Percentiles rank a stretch among this genome's conserved stretches.
phyloP scores from a whole-genome alignment of 2,888 invertebrate species.

The Synergus umbraculus region DNA sequence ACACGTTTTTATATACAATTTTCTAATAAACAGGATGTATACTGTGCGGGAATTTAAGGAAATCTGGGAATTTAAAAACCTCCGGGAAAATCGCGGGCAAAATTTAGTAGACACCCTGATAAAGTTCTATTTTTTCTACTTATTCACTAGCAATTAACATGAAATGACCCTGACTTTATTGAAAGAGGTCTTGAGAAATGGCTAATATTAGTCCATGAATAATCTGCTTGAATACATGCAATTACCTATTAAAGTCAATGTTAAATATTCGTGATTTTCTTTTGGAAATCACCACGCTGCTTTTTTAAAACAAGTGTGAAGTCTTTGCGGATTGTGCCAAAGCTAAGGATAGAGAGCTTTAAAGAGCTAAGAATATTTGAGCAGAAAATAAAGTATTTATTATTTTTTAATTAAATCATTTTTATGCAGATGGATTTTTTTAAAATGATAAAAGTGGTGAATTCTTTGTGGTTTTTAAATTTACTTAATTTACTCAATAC shows the following conservation, averaged over 20 bases:
- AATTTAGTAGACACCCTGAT: too few relatives aligned
- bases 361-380: background rate
- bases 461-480: conserved; percentile 21
- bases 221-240: background rate
- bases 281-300: background rate
- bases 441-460: conserved; percentile 21
- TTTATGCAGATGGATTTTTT: conserved; percentile 7
- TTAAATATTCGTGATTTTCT: background rate
- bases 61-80: too few relatives aligned
- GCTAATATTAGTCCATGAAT: background rate
- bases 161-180: background rate
- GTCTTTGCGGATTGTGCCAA: background rate
- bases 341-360: background rate
- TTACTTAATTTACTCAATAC: conserved; percentile 8
- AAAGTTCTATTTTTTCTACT: background rate
- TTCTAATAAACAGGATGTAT: background rate
- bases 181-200: background rate
- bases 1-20: background rate
- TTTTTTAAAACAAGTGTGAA: background rate
- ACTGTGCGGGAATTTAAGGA: too few relatives aligned
- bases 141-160: background rate
- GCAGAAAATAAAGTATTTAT: background rate
- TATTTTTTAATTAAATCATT: background rate
- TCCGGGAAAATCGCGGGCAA: too few relatives aligned
- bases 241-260: background rate